Evolutionary conservation across 2,113 vertebrate genomes (phyloP).

Genomic region (Haemorhous mexicanus): DNA sequence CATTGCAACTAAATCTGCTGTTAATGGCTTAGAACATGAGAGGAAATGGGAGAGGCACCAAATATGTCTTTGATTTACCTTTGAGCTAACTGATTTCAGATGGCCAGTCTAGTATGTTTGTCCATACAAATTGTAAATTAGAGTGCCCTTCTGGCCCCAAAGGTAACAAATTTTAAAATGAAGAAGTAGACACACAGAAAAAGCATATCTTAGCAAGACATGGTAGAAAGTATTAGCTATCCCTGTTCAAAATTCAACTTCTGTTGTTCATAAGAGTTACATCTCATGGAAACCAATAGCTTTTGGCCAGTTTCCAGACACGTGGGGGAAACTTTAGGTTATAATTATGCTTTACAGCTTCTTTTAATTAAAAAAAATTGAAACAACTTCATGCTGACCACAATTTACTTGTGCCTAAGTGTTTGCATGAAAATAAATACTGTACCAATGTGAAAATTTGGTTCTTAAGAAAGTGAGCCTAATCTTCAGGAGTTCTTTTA

Average conservation of each 20-base stretch:
- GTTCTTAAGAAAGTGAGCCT: neutral
- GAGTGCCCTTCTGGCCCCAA: neutral
- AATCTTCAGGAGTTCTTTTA: neutral
- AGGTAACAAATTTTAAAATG: conserved; percentile 19
- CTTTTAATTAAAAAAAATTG: neutral
- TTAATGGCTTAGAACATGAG: neutral
- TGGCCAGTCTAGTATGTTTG: neutral
- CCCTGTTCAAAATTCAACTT: neutral
- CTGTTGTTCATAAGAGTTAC: neutral
- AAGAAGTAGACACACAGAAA: neutral
- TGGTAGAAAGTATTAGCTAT: neutral
- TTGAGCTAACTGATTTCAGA: conserved; percentile 50
- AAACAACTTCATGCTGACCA: neutral
- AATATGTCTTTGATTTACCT: conserved; percentile 55
- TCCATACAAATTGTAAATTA: conserved; percentile 4
- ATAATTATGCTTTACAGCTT: neutral
- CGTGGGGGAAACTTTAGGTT: neutral
- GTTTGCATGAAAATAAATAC: neutral
- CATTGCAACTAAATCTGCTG: neutral
- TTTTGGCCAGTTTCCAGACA: conserved; percentile 4
- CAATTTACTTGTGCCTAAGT: neutral
- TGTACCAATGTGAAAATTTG: neutral
- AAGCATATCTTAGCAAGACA: neutral
- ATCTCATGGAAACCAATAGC: neutral
- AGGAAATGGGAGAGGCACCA: neutral